Evolutionary conservation across 1,140 invertebrate genomes (phyloP), one percentile per base, ranked within the genome.

Genomic region (Temnothorax nylanderi): DNA sequence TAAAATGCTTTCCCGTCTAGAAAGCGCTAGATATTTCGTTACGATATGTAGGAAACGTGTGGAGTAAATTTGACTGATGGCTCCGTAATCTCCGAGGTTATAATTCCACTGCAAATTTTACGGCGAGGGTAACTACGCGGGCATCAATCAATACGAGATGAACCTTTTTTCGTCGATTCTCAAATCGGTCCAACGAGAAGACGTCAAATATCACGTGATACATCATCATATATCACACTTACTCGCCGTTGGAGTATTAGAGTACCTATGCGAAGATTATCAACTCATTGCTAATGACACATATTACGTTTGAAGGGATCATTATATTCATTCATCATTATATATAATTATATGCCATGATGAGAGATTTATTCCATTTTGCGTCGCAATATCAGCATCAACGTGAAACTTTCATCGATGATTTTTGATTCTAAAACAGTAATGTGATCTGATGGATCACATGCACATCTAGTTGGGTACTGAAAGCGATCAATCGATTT

Each of bases 71-170:
- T 75, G 26, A 75, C 69, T 26, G 54, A 84, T 60, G 26, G 13
- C 54, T 18, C 41, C 7, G 41, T 82, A 72, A 82, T 65, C 37
- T 26, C n/a, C 56, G 44, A 21, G 0, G 10, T 26, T 69, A 51
- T 56, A 71, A 81, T 56, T 81, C 11, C 37, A 60, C 21, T n/a
- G 51, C 80, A 13, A 41, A 34, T 49, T 62, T 44, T 56, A 47
- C 34, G 34, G 18, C 26, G 56, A 8, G 3, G 44, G 54, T 34
- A 74, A 74, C 13, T 74, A 47, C 26, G 26, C 18, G 26, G 44
- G 32, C 18, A 74, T 84, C 72, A 84, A 84, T 84, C 41, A 60
- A 44, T 37, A 44, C 16, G 26, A n/a, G 32, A 67, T 21, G 67
- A 74, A 16, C 0, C 41, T 58, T 47, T 74, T 41, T 82, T 6